phyloP scores from a whole-genome alignment of 2,797 vertebrate genomes.

The Liasis olivaceus region DNA sequence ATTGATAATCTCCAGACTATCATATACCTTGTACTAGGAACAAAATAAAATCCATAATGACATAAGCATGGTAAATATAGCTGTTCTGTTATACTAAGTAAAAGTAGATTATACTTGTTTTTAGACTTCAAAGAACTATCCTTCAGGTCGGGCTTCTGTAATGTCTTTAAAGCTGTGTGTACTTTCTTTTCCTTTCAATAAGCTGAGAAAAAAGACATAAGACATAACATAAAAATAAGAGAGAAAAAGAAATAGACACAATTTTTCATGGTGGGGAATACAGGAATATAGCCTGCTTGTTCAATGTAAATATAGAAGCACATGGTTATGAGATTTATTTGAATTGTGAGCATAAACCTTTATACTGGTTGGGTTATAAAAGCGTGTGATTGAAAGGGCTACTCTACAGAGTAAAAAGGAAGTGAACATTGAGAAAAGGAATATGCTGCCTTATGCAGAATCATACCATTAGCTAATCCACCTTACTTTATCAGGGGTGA shows the following conservation, averaged over 20 bases:
- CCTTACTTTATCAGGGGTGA: neutral
- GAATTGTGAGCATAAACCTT: neutral
- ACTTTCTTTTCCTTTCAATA: slow-evolving; percentile 43
- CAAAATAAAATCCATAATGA: slow-evolving; percentile 74
- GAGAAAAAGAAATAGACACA: neutral
- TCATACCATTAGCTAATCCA: neutral
- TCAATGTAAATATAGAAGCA: slow-evolving; percentile 28
- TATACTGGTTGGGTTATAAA: slow-evolving; percentile 24
- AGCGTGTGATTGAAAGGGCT: neutral
- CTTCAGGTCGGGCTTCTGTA: slow-evolving; percentile 60
- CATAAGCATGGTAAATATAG: slow-evolving; percentile 68
- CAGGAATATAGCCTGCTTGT: slow-evolving; percentile 18
- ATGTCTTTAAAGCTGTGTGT: slow-evolving; percentile 60
- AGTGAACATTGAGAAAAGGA: neutral
- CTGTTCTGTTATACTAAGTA: slow-evolving; percentile 67
- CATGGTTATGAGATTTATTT: slow-evolving; percentile 14
- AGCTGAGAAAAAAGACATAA: slow-evolving; percentile 46
- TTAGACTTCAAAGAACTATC: slow-evolving; percentile 73
- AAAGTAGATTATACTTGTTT: slow-evolving; percentile 72
- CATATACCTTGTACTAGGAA: slow-evolving; percentile 70
- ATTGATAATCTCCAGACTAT: slow-evolving; percentile 74
- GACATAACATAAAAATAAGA: slow-evolving; percentile 43
- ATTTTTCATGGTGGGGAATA: slow-evolving; percentile 37
- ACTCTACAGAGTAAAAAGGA: neutral
- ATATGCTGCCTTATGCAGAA: neutral